A percentile compares a stretch with the other conserved stretches of the same genome.
These are phyloP conservation scores for Cryptosula pallasiana DNA, from an alignment of 2,888 invertebrate genomes.

Conservation along the genomic window DNA sequence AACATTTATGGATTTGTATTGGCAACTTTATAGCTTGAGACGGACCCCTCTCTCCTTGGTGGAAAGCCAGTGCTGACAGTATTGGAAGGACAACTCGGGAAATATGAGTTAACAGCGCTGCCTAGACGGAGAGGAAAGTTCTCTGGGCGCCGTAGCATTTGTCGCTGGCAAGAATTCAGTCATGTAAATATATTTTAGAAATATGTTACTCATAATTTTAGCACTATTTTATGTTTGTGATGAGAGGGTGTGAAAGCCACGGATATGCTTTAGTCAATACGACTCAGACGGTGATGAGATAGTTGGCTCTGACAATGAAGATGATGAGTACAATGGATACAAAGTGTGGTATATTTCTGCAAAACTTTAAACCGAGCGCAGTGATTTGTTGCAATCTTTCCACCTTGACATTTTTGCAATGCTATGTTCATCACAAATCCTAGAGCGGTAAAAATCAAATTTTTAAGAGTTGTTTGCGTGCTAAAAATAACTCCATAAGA, in stretches of 20 bases:
- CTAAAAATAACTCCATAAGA: too few species aligned
- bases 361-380: too few species aligned
- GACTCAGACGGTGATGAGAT: slow-evolving; percentile 54
- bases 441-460: too few species aligned
- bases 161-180: slow-evolving; percentile 41
- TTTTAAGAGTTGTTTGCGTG: too few species aligned
- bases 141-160: slow-evolving; percentile 48
- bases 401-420: too few species aligned
- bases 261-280: too few species aligned
- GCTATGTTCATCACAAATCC: too few species aligned
- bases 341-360: slow-evolving; percentile 51
- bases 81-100: slow-evolving; percentile 42
- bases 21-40: slow-evolving; percentile 48
- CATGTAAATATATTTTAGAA: slow-evolving; percentile 35
- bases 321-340: slow-evolving; percentile 40
- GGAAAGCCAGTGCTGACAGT: slow-evolving; percentile 43
- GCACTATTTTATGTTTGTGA: too few species aligned
- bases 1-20: too few species aligned
- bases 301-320: slow-evolving; percentile 36
- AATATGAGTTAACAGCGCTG: slow-evolving; percentile 40
- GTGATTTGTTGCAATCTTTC: too few species aligned
- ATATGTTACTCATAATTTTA: background rate
- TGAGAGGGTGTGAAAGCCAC: too few species aligned
- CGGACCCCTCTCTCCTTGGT: slow-evolving; percentile 46
- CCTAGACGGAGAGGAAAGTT: slow-evolving; percentile 44